These are phyloP conservation scores for Ctena decussata DNA, from an alignment of 2,888 invertebrate genomes.

Conservation along the genomic window DNA sequence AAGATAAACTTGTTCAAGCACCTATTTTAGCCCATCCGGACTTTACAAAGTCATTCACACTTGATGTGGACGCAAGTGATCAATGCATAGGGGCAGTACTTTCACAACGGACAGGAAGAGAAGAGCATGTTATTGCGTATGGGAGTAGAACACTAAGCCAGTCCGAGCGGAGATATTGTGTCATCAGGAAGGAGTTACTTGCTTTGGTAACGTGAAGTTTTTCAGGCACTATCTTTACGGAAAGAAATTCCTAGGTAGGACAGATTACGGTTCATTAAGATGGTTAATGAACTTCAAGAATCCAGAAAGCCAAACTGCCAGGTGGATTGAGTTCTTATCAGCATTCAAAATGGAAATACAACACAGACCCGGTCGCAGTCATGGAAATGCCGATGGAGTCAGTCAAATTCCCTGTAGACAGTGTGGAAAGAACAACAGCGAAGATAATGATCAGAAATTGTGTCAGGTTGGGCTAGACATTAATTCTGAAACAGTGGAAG, in stretches of 20 bases:
- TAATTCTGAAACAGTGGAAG: background rate
- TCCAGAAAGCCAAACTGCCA: background rate
- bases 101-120: conserved; percentile 29
- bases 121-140: conserved; percentile 44
- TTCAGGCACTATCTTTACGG: background rate
- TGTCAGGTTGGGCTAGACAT: background rate
- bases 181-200: background rate
- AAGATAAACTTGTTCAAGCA: background rate
- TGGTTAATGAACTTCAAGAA: background rate
- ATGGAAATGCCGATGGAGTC: background rate
- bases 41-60: background rate
- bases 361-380: background rate
- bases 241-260: background rate
- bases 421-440: background rate
- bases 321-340: background rate
- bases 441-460: background rate
- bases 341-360: background rate
- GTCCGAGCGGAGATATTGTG: conserved; percentile 15
- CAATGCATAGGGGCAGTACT: conserved; percentile 27
- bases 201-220: background rate
- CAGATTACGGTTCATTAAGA: background rate
- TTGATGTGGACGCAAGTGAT: no score
- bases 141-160: conserved; percentile 35
- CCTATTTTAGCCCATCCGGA: background rate
- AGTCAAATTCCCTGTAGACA: background rate